A percentile compares a stretch with the other conserved stretches of the same genome.
Conservation (phyloP, 2,888 invertebrate species). For the Epirrhoe alternata region DNA sequence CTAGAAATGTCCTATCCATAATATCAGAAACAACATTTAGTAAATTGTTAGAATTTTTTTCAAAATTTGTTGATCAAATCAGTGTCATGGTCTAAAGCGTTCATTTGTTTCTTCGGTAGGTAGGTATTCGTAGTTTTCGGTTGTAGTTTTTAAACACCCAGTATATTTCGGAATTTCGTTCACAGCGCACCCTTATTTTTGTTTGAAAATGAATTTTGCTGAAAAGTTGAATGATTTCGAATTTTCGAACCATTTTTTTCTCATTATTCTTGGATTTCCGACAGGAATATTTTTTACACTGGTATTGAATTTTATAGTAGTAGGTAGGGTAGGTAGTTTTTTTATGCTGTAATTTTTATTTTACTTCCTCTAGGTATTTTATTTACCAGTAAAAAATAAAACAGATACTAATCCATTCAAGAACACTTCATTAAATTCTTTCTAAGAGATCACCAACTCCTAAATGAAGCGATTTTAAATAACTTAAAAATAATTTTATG, state of each 20-base stretch:
- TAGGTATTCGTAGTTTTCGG: not conserved
- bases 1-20: no score
- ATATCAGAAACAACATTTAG: no score
- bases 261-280: not conserved
- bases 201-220: conserved; percentile 4
- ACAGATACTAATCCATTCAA: not conserved
- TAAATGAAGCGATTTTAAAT: no score
- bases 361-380: no score
- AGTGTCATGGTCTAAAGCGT: no score
- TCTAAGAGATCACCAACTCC: no score
- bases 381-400: not conserved
- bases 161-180: not conserved
- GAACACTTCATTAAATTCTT: no score
- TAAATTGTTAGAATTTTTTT: no score
- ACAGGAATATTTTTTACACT: not conserved
- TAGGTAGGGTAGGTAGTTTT: not conserved
- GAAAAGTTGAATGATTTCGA: conserved; percentile 1
- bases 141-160: not conserved
- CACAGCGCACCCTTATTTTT: conserved; percentile 4
- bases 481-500: no score
- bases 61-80: no score
- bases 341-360: not conserved
- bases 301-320: not conserved
- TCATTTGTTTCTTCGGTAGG: no score
- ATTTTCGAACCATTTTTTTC: not conserved